Percentiles rank a stretch among this genome's conserved stretches.
Conservation (phyloP, 2,113 vertebrate species). For the Thinocorus orbignyianus region DNA sequence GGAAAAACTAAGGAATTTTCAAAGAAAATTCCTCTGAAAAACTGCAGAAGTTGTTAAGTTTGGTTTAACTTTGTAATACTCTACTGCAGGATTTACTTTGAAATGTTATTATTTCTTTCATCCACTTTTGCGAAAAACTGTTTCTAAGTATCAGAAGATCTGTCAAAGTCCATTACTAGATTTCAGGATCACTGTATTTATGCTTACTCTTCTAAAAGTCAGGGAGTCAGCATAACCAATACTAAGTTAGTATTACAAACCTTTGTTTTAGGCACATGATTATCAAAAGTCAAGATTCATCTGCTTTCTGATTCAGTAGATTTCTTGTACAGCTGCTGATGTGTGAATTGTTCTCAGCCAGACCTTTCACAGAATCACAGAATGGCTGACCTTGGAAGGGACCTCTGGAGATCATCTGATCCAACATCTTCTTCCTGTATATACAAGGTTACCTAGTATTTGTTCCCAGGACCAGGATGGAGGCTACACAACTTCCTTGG, state of each 20-base stretch:
- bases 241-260: background rate
- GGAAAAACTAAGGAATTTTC: background rate
- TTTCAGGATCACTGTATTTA: background rate
- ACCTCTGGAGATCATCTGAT: background rate
- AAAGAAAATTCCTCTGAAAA: background rate
- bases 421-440: background rate
- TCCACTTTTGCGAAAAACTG: background rate
- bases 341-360: background rate
- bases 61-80: background rate
- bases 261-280: background rate
- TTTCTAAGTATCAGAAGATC: background rate
- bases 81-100: background rate
- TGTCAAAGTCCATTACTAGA: background rate
- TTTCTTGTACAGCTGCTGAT: background rate
- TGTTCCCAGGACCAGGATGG: background rate
- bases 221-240: background rate
- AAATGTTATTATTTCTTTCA: background rate
- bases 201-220: background rate
- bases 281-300: background rate
- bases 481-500: background rate
- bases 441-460: background rate
- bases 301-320: background rate
- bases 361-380: background rate
- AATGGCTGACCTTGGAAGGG: background rate
- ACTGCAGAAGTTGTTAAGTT: background rate